A percentile compares a stretch with the other conserved stretches of the same genome.
These are phyloP conservation scores for Holothuria scabra DNA, from an alignment of 53 echinoderm and acorn worm genomes.

Conservation along the genomic window DNA sequence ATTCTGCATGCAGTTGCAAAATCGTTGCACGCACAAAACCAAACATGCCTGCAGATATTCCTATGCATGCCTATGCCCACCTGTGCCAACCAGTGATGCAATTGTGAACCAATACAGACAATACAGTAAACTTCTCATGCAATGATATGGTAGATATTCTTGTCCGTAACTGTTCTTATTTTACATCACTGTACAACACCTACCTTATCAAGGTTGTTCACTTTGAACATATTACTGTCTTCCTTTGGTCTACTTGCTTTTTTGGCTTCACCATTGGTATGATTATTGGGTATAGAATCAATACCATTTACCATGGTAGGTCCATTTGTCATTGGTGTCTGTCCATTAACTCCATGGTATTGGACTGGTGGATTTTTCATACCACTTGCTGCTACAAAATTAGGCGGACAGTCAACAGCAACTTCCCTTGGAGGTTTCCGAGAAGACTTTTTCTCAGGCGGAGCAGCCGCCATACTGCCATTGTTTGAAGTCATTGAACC, in stretches of 20 bases:
- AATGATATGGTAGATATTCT: no score
- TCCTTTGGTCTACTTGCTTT: slow-evolving; percentile 22
- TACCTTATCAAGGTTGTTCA: slow-evolving; percentile 29
- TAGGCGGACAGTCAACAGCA: slow-evolving; percentile 95
- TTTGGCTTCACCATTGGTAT: slow-evolving; percentile 29
- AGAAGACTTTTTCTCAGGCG: slow-evolving; percentile 37
- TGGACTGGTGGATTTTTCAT: slow-evolving; percentile 93
- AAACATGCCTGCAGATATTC: no score
- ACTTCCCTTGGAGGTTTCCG: slow-evolving; percentile 73
- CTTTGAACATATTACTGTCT: slow-evolving; percentile 1
- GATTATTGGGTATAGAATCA: slow-evolving; percentile 34
- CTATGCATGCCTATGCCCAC: no score
- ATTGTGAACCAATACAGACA: no score
- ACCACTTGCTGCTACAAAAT: slow-evolving; percentile 98
- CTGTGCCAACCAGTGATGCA: no score
- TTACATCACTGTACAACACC: background rate
- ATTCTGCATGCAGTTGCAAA: no score
- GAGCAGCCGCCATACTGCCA: slow-evolving; percentile 15
- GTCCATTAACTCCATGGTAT: slow-evolving; percentile 66
- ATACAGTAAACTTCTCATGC: no score
- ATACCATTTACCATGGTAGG: slow-evolving; percentile 40
- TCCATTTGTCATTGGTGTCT: slow-evolving; percentile 70
- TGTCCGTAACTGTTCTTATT: no score
- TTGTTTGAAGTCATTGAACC: slow-evolving; percentile 37
- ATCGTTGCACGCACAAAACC: no score